Percentiles rank a stretch among this genome's conserved stretches.
Conservation (phyloP, 2,888 invertebrate species). For the Netelia virgata region DNA sequence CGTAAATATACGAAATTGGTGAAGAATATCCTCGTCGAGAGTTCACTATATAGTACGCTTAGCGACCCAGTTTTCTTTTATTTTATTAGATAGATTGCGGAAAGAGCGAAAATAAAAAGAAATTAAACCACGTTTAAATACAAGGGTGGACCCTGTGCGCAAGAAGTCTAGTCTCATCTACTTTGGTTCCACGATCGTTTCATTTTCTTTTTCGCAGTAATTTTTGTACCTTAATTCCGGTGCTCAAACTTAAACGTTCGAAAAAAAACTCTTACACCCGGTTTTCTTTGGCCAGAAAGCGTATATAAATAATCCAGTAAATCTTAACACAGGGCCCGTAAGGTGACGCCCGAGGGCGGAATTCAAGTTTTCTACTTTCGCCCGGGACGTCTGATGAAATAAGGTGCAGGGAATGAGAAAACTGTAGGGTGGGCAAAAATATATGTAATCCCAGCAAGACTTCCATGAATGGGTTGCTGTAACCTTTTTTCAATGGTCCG, state of each 20-base stretch:
- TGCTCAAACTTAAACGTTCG: neutral
- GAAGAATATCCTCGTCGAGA: no score
- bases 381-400: constrained; percentile 40
- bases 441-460: constrained; percentile 58
- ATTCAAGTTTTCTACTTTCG: constrained; percentile 72
- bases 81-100: no score
- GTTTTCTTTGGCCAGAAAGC: neutral
- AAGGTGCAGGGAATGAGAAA: constrained; percentile 25
- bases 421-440: neutral
- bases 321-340: constrained; percentile 19
- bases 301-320: constrained; percentile 42
- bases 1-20: no score
- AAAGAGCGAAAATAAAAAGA: no score
- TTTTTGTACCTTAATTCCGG: neutral
- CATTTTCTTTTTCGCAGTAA: neutral
- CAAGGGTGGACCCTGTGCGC: neutral
- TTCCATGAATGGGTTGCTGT: constrained; percentile 58
- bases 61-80: no score
- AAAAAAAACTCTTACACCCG: constrained; percentile 11
- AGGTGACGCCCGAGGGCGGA: constrained; percentile 74
- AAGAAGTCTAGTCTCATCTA: neutral
- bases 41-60: no score
- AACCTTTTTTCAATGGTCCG: constrained; percentile 45
- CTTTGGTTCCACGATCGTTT: neutral
- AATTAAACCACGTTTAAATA: neutral